Conservation (phyloP, 2,797 vertebrate species). For the Argentina silus region DNA sequence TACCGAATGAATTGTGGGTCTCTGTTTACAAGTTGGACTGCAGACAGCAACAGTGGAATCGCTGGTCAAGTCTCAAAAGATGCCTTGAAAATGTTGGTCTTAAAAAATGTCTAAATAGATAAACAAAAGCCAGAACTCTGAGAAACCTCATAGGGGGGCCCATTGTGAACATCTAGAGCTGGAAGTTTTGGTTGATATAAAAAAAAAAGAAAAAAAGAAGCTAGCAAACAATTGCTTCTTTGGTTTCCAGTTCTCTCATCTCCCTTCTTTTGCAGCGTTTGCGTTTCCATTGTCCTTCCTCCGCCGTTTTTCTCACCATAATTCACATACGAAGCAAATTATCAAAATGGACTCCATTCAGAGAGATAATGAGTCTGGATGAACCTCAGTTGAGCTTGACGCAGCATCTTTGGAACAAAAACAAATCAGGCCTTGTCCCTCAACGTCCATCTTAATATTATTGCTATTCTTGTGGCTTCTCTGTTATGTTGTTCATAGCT, state of each 20-base stretch:
- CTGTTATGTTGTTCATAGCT: constrained; percentile 6
- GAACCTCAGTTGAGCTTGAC: constrained; percentile 6
- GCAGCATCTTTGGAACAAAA: neutral
- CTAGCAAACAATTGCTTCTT: neutral
- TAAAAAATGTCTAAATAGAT: neutral
- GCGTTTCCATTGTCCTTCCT: neutral
- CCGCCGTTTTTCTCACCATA: neutral
- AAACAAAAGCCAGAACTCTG: neutral
- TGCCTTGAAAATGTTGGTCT: neutral
- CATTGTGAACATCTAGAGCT: neutral
- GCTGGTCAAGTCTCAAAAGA: neutral
- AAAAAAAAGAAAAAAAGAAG: too few species aligned
- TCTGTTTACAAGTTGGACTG: too few species aligned
- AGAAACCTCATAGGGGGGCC: neutral
- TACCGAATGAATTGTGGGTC: neutral
- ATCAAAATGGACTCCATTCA: neutral
- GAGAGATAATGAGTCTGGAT: constrained; percentile 7
- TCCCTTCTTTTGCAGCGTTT: neutral
- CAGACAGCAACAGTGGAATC: neutral
- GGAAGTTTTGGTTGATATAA: neutral
- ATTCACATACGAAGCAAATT: constrained; percentile 5
- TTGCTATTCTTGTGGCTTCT: neutral
- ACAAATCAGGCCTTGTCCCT: neutral
- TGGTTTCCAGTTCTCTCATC: neutral
- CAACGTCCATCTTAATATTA: neutral